Evolutionary conservation across 35 echinoderm and acorn worm genomes (phyloP).

Genomic region (Stichopus chloronotus): DNA sequence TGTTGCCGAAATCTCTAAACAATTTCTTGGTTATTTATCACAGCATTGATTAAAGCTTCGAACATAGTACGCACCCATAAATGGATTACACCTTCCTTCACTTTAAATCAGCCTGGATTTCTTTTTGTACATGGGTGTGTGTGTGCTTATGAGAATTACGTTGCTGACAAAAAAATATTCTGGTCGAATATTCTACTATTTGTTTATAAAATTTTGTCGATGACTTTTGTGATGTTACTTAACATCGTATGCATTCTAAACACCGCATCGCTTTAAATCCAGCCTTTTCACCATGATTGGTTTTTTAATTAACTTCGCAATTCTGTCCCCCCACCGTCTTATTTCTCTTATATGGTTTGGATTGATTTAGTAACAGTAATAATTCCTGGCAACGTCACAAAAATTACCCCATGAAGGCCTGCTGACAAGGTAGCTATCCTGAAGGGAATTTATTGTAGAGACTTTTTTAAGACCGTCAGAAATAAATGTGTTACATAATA

Average conservation of each 20-base stretch:
- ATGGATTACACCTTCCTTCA: no score
- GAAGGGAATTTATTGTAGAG: constrained; percentile 10
- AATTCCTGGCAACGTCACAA: constrained; percentile 36
- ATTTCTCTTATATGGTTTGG: neutral
- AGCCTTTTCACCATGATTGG: constrained; percentile 44
- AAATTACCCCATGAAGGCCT: neutral
- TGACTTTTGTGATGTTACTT: no score
- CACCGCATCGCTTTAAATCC: constrained; percentile 46
- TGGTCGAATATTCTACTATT: no score
- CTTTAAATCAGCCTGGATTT: no score
- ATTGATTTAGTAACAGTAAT: constrained; percentile 51
- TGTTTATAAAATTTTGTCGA: neutral
- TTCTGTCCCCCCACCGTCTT: constrained; percentile 13
- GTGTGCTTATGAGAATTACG: no score
- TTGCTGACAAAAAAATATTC: no score
- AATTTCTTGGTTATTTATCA: no score
- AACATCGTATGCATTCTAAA: constrained; percentile 4
- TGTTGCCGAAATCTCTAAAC: no score
- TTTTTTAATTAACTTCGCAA: constrained; percentile 57
- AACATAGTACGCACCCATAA: no score
- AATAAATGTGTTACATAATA: constrained; percentile 45
- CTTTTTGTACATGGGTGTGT: no score
- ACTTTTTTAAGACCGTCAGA: constrained; percentile 15
- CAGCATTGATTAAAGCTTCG: no score
- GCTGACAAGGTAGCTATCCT: constrained; percentile 1